Conservation (phyloP, 2,113 vertebrate genomes). For the Monopterus albus region DNA sequence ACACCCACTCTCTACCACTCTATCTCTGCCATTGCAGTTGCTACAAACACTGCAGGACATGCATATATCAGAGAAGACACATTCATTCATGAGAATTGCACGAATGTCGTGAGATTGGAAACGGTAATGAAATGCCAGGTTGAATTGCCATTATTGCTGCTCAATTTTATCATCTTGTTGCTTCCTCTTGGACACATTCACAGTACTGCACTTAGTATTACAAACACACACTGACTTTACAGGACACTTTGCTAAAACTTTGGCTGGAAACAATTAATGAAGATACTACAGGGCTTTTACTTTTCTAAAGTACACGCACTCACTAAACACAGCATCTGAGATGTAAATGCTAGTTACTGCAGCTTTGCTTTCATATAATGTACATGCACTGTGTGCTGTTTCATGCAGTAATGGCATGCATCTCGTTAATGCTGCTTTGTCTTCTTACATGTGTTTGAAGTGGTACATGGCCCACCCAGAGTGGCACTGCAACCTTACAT, state of each 20-base stretch:
- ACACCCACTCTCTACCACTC: no score
- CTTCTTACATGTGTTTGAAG: not conserved
- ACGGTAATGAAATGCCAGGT: not conserved
- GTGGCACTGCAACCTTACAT: slow-evolving; percentile 60
- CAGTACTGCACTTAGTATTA: not conserved
- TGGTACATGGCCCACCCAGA: slow-evolving; percentile 36
- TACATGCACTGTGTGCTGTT: not conserved
- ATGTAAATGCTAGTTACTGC: not conserved
- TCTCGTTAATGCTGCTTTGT: not conserved
- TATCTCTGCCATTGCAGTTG: not conserved
- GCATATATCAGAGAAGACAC: not conserved
- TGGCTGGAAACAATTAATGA: no score
- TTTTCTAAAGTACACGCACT: no score
- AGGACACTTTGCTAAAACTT: not conserved
- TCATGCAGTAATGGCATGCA: not conserved
- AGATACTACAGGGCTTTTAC: no score
- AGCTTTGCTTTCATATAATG: not conserved
- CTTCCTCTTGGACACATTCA: no score
- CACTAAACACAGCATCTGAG: not conserved
- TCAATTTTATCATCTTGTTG: not conserved
- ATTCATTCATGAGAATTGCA: not conserved
- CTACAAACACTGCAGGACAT: not conserved
- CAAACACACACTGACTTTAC: not conserved
- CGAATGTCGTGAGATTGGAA: not conserved
- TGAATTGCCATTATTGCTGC: not conserved